These are phyloP conservation scores for Microctonus aethiopoides DNA, from an alignment of 2,888 invertebrate genomes.

Conservation along the genomic window DNA sequence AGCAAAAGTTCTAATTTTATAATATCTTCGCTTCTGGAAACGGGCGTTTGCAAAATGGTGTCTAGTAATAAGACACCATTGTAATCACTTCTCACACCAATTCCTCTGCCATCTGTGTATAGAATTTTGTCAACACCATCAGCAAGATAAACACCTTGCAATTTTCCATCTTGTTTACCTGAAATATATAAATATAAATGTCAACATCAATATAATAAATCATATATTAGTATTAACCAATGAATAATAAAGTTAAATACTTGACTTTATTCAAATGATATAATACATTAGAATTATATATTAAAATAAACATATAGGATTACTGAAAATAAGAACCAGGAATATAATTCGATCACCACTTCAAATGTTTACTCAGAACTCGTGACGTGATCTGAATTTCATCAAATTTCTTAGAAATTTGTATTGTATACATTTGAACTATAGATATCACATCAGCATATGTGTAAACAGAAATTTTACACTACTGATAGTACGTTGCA, in stretches of 20 bases:
- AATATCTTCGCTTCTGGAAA: slow-evolving; percentile 79
- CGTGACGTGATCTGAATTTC: neutral
- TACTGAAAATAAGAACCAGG: neutral
- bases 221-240: neutral
- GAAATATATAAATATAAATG: slow-evolving; percentile 8
- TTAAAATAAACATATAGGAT: neutral
- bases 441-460: neutral
- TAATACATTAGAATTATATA: neutral
- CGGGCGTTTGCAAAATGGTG: slow-evolving; percentile 87
- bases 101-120: slow-evolving; percentile 83
- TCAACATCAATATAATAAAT: neutral
- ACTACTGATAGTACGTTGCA: neutral
- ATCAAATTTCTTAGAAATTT: neutral
- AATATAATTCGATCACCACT: neutral
- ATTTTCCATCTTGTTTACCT: slow-evolving; percentile 74
- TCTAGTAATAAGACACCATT: slow-evolving; percentile 91
- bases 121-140: slow-evolving; percentile 83
- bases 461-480: neutral
- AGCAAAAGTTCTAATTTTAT: slow-evolving; percentile 87
- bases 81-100: slow-evolving; percentile 89
- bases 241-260: no score
- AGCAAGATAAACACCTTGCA: slow-evolving; percentile 80
- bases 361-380: neutral
- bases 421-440: neutral
- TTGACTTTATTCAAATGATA: no score